phyloP scores from a whole-genome alignment of 2,888 invertebrate genomes.

The Lutraria lutraria region DNA sequence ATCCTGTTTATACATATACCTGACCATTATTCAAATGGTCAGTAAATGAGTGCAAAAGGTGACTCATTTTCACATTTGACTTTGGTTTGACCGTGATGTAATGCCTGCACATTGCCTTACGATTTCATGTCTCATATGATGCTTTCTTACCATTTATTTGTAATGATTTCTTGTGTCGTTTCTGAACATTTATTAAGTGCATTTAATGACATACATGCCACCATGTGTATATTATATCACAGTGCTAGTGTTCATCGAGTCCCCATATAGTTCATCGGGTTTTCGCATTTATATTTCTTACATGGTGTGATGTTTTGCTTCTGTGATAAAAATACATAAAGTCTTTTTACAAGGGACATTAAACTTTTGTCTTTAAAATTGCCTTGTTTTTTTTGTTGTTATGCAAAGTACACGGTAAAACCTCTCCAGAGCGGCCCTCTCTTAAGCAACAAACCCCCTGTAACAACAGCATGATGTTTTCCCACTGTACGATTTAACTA shows the following conservation, averaged over 20 bases:
- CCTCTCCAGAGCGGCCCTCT: no score
- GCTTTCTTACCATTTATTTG: neutral
- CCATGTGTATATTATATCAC: neutral
- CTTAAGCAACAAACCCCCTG: no score
- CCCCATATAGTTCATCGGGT: neutral
- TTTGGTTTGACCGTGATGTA: neutral
- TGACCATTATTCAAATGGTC: no score
- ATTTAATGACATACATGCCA: neutral
- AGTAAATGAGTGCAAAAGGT: no score
- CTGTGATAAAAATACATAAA: constrained; percentile 4
- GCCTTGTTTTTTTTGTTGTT: neutral
- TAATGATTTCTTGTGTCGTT: neutral
- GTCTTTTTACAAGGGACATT: constrained; percentile 21
- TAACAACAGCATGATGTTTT: no score
- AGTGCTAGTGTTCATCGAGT: constrained; percentile 10
- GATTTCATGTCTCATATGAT: neutral
- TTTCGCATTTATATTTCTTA: constrained; percentile 14
- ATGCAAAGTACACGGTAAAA: neutral
- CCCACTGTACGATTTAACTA: no score
- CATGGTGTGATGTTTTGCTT: neutral
- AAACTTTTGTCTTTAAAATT: constrained; percentile 11
- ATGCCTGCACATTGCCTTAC: constrained; percentile 5
- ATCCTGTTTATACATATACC: no score
- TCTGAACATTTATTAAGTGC: neutral
- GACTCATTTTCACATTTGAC: no score